Evolutionary conservation across 2,888 invertebrate genomes (phyloP), one percentile per base, ranked within the genome.

Genomic region (Dendrolimus pini): DNA sequence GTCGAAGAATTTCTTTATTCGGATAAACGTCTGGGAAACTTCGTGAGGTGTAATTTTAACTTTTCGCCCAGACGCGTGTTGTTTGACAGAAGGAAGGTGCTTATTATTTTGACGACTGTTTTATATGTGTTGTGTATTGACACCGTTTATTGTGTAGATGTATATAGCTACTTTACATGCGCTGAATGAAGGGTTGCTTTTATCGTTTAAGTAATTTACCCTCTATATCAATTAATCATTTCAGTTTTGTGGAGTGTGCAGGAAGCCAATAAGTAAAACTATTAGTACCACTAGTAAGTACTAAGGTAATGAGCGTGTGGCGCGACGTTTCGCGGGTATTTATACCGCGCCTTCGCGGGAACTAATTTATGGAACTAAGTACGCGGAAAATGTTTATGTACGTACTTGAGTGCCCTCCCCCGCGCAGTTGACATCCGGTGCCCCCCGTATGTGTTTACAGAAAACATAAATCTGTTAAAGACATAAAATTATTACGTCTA

Each of bases 281-380:
- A 84, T 87, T 83, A 84, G 87, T 80, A 12, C 47, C 47, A 10
- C 9, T 47, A 47, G 47, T 47, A 47, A 9, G 9, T 47, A 47
- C 47, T 47, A 47, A 78, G 77, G 85, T 85, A 87, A 86, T 85
- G 86, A 85, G 83, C 82, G 73, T 78, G 75, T 78, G 82, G 77
- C 70, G 76, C 77, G 78, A 73, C 77, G 82, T 82, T 85, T 86
- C 77, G 80, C 82, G 83, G 72, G 82, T 89, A 89, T 89, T 89
- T 85, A 89, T 88, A 88, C 82, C 83, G 77, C 83, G 83, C 82
- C 81, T 89, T 89, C 83, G 76, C 88, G 77, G 77, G 84, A 90
- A 88, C 85, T 87, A 88, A 89, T 89, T 90, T 90, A 89, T 89
- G 89, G 85, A 85, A 82, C 83, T 84, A 87, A 88, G 89, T 90